These are phyloP conservation scores for Ichneumon xanthorius DNA, from an alignment of 2,888 invertebrate genomes.

Conservation along the genomic window DNA sequence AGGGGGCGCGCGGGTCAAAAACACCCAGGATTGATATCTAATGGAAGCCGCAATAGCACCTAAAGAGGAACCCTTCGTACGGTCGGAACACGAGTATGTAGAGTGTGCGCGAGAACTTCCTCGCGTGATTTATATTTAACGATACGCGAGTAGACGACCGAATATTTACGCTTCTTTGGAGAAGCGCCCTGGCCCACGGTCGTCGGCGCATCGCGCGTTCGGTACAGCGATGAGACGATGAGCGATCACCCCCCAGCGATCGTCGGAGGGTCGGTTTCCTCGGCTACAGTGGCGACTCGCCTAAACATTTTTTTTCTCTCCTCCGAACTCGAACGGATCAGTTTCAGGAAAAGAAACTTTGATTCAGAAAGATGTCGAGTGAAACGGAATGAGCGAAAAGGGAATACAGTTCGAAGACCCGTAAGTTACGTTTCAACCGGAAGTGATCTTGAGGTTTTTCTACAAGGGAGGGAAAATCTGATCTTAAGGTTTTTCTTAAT, in stretches of 20 bases:
- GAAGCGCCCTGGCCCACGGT: not conserved
- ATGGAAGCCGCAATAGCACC: conserved; percentile 46
- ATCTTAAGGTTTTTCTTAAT: too few species aligned
- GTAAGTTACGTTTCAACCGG: not conserved
- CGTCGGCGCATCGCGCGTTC: not conserved
- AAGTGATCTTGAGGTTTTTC: too few species aligned
- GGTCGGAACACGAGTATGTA: not conserved
- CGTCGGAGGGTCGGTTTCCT: conserved; percentile 31
- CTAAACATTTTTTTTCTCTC: not conserved
- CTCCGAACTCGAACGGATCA: not conserved
- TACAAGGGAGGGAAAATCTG: too few species aligned
- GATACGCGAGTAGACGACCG: conserved; percentile 29
- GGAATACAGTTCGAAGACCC: conserved; percentile 12
- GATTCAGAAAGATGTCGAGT: not conserved
- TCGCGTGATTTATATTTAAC: conserved; percentile 46
- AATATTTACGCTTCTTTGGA: conserved; percentile 41
- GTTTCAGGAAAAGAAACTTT: not conserved
- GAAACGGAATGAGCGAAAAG: conserved; percentile 18
- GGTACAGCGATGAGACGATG: conserved; percentile 38
- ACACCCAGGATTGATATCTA: conserved; percentile 57
- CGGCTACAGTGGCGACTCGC: not conserved
- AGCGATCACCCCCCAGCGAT: conserved; percentile 51
- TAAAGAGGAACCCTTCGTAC: not conserved
- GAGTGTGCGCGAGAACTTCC: not conserved
- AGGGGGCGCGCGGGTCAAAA: not conserved